Conservation (phyloP, 37 sponge, comb jelly and placozoan genomes). For the Mnemiopsis leidyi region DNA sequence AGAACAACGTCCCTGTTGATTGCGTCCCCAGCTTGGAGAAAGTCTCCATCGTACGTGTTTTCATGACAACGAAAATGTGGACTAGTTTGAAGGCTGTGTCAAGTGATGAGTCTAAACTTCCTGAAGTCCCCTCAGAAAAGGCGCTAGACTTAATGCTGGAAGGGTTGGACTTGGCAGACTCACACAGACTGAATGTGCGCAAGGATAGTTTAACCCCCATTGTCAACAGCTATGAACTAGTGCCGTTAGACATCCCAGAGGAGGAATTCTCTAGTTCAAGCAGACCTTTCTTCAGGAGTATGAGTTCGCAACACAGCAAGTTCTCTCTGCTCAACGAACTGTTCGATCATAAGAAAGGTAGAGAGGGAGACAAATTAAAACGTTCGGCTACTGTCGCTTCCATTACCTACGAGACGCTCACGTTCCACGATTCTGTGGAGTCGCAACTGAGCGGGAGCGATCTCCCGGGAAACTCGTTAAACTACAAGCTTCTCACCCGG, state of each 20-base stretch:
- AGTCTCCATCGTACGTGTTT: background rate
- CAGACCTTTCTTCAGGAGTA: background rate
- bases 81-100: background rate
- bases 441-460: background rate
- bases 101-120: background rate
- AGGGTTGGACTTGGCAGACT: background rate
- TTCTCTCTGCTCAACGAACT: background rate
- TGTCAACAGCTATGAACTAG: background rate
- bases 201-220: background rate
- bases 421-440: background rate
- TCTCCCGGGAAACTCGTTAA: slow-evolving; percentile 46
- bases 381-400: background rate
- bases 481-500: background rate
- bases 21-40: background rate
- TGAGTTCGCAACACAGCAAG: background rate
- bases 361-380: background rate
- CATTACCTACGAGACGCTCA: background rate
- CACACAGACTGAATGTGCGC: background rate
- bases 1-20: slow-evolving; percentile 19
- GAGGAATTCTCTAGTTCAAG: background rate
- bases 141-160: background rate
- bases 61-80: background rate
- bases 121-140: background rate
- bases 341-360: background rate
- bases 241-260: background rate